Conservation (phyloP, 2,888 invertebrate species). For the Malacosoma neustria region DNA sequence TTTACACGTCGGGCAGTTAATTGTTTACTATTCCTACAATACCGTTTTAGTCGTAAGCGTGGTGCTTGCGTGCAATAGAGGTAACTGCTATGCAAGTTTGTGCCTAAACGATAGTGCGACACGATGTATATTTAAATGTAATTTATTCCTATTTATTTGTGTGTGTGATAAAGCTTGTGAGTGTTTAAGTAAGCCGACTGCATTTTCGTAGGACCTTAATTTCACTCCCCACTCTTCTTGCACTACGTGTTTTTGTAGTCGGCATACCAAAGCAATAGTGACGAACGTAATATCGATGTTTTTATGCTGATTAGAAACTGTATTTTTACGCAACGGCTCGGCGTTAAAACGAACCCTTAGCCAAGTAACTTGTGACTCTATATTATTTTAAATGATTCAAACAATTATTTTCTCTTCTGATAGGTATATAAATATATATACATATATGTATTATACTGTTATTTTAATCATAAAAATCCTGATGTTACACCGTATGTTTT, state of each 20-base stretch:
- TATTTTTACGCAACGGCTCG: constrained; percentile 16
- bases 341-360: background rate
- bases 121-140: constrained; percentile 30
- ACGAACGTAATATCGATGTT: constrained; percentile 32
- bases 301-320: constrained; percentile 23
- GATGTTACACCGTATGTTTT: too few species aligned
- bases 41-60: constrained; percentile 51
- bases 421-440: too few species aligned
- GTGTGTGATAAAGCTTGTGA: constrained; percentile 46
- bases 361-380: background rate
- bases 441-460: background rate
- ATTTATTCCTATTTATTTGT: constrained; percentile 20
- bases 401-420: too few species aligned
- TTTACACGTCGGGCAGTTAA: constrained; percentile 50
- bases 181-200: constrained; percentile 53
- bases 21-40: constrained; percentile 65
- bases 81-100: constrained; percentile 19
- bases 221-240: constrained; percentile 43
- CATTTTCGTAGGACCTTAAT: constrained; percentile 63
- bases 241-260: constrained; percentile 47
- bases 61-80: constrained; percentile 34
- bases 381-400: too few species aligned
- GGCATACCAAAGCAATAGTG: constrained; percentile 46
- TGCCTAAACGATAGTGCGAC: constrained; percentile 26
- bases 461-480: background rate